Base-by-base conservation (phyloP, 2,113 vertebrate genomes). In the Lipophrys pholis region DNA sequence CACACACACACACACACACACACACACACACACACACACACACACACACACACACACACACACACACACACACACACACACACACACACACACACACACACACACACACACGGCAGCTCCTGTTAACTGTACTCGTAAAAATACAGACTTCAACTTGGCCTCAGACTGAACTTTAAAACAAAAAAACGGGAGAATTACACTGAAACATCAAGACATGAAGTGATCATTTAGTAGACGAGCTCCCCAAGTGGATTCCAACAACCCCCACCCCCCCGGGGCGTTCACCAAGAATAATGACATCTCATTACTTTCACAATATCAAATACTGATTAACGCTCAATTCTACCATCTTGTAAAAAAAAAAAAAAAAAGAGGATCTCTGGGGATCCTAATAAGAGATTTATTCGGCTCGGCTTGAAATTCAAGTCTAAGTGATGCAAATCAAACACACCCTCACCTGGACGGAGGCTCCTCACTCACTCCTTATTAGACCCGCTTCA, bases 401-500 rank as follows among this genome's bases (percentile, higher is more conserved):
- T 41, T 49, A 62, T 62, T 43, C 40, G 63, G 64, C 73, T 76
- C 70, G 39, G 8, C 12, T 9, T 6, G 68, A 74, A 71, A 78
- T 80, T 80, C 75, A 77, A 80, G 75, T 80, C 60, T 49, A 17
- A 61, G 55, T 8, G 14, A 11, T 43, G 59, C 14, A 65, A 73
- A 69, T 59, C 17, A 16, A 65, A 64, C 65, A 21, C 69, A 6
- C 59, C 58, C 56, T 69, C 70, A 36, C 71, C 58, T 66, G 75
- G 38, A 62, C 21, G 21, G 21, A 30, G 21, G 21, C 21, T 69
- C 16, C 40, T 53, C 66, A 51, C 51, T 43, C 82, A 36, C 61
- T 70, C 50, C 1, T 43, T 68, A 67, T 39, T 5, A 40, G 67
- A 81, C 82, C 87, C 63, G 66, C 80, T 70, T 73, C 62, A 50